Evolutionary conservation across 2,113 vertebrate genomes (phyloP), one percentile per base, ranked within the genome.

Genomic region (Apodemus speciosus): DNA sequence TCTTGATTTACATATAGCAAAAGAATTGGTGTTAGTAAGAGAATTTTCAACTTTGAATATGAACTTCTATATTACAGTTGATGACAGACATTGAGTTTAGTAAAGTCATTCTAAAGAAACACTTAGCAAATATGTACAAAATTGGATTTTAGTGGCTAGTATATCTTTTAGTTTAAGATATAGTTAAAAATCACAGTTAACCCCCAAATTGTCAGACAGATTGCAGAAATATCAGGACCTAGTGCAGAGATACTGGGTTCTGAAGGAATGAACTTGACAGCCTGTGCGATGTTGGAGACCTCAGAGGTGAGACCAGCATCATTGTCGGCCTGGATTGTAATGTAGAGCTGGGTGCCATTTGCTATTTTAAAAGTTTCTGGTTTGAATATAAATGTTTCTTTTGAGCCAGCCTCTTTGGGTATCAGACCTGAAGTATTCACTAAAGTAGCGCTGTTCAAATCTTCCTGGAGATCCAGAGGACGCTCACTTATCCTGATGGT

Each of bases 221-320:
- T 84, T 88, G 25, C 1, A 69, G 64, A 79, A 87, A 72, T 62
- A 23, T 40, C 93, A 85, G 53, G 25, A 27, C 76, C 56, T 3
- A 93, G 60, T 72, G 21, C 49, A 40, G 43, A 15, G 53, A 60
- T 25, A 32, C 43, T 51, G 46, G 71, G 6, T 77, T 92, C 68
- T 35, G 9, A 16, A 20, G 56, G 16, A 20, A 16, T 56, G 18
- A 56, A 20, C 56, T 95, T 89, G 16, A 75, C 90, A 62, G 89
- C 95, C 88, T 91, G 95, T 88, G 94, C 98, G 93, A 97, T 95
- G n/a, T 98, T 98, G 71, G 98, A 98, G 15, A 94, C n/a, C 6
- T 97, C 94, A 35, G 97, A 98, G 23, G 43, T 90, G 60, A 97
- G 81, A 40, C 30, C 90, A 16, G 8, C 84, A 53, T 96, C 56